These are phyloP conservation scores for Mustela nigripes DNA, from an alignment of 2,113 vertebrate species.

Conservation along the genomic window DNA sequence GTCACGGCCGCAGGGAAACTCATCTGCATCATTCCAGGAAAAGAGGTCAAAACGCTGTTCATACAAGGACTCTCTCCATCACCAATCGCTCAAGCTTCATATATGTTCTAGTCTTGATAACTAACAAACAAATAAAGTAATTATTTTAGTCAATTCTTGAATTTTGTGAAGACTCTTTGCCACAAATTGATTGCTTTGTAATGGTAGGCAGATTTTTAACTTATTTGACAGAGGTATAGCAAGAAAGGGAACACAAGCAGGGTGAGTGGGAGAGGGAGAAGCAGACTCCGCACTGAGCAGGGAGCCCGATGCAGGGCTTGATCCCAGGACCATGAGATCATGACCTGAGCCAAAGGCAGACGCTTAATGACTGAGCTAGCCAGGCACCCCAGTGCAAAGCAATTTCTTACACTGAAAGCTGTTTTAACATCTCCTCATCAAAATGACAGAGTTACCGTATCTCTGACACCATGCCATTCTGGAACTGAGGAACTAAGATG, in stretches of 20 bases:
- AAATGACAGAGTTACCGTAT: slow-evolving; percentile 1
- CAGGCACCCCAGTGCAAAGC: neutral
- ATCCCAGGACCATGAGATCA: too few species aligned
- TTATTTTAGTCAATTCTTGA: slow-evolving; percentile 15
- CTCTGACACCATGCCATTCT: neutral
- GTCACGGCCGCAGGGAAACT: neutral
- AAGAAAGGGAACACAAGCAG: too few species aligned
- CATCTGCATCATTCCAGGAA: neutral
- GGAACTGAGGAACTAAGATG: slow-evolving; percentile 15
- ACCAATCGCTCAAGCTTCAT: neutral
- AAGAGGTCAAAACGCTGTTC: neutral
- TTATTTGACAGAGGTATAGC: too few species aligned
- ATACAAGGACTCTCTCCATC: neutral
- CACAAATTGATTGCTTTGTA: slow-evolving; percentile 42
- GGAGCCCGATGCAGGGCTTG: too few species aligned
- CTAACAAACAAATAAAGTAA: neutral
- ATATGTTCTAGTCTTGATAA: neutral
- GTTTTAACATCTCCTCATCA: neutral
- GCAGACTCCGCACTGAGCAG: too few species aligned
- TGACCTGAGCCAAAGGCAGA: too few species aligned
- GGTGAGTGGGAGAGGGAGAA: too few species aligned
- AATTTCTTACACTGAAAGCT: neutral
- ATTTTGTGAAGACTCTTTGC: neutral
- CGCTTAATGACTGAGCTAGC: too few species aligned
- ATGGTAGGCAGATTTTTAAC: neutral